Conservation (phyloP, 2,797 vertebrate genomes). For the Oceanodroma leucorhoa region DNA sequence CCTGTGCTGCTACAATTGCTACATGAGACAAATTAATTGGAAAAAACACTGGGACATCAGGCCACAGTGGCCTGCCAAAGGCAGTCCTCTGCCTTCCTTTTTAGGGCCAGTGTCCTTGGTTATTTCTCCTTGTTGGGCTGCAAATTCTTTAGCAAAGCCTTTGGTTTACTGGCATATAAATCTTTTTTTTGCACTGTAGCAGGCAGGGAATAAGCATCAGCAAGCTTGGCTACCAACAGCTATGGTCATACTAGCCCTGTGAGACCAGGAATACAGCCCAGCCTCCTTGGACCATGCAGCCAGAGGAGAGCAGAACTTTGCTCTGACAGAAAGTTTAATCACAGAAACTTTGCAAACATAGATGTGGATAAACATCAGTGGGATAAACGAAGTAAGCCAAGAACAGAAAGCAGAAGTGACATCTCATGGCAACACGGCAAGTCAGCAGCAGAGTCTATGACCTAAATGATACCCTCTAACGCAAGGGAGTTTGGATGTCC, state of each 20-base stretch:
- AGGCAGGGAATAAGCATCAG: neutral
- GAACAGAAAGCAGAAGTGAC: neutral
- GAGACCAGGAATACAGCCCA: neutral
- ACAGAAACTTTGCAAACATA: neutral
- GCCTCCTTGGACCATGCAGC: neutral
- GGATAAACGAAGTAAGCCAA: neutral
- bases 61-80: neutral
- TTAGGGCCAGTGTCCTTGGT: neutral
- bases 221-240: neutral
- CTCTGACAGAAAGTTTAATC: neutral
- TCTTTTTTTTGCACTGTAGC: neutral
- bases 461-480: neutral
- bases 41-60: neutral
- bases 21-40: neutral
- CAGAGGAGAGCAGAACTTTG: neutral
- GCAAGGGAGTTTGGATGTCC: neutral
- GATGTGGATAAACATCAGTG: accelerated
- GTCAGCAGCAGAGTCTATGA: neutral
- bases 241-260: neutral
- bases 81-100: neutral
- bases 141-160: neutral
- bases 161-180: neutral
- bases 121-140: neutral
- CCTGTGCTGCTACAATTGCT: neutral
- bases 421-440: neutral